Percentiles rank a stretch among this genome's conserved stretches.
Conservation (phyloP, 2,888 invertebrate genomes). For the Cephus pulcher region DNA sequence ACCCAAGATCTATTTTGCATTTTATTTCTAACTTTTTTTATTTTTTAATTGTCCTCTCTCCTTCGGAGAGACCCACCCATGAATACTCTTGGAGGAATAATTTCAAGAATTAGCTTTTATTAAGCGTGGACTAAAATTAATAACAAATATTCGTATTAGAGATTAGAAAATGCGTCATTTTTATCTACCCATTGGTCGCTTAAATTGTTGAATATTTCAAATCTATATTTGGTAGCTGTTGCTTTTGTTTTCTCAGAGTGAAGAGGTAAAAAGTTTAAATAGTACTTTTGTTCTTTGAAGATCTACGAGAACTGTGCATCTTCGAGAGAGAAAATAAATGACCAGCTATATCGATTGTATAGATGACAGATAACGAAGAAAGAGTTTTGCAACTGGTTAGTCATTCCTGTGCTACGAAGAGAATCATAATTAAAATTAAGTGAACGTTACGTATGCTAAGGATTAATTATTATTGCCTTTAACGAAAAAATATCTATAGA, state of each 20-base stretch:
- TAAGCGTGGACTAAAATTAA: not conserved
- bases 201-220: not conserved
- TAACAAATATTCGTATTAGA: not conserved
- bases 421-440: slow-evolving; percentile 25
- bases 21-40: slow-evolving; percentile 10
- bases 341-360: not conserved
- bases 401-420: slow-evolving; percentile 32
- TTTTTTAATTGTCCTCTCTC: slow-evolving; percentile 3
- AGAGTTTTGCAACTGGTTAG: slow-evolving; percentile 26
- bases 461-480: slow-evolving; percentile 25
- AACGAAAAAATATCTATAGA: slow-evolving; percentile 16
- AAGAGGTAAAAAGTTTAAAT: not conserved
- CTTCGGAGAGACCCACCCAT: not conserved
- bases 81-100: not conserved
- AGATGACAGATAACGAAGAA: not conserved
- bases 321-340: not conserved
- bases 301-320: not conserved
- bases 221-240: not conserved
- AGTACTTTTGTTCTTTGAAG: not conserved
- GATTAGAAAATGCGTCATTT: not conserved
- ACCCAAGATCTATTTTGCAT: not conserved
- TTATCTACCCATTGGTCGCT: not conserved
- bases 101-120: not conserved
- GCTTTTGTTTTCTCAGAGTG: not conserved
- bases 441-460: slow-evolving; percentile 34